A percentile compares a stretch with the other conserved stretches of the same genome.
phyloP scores from a whole-genome alignment of 1,140 invertebrate species.

The Arion vulgaris region DNA sequence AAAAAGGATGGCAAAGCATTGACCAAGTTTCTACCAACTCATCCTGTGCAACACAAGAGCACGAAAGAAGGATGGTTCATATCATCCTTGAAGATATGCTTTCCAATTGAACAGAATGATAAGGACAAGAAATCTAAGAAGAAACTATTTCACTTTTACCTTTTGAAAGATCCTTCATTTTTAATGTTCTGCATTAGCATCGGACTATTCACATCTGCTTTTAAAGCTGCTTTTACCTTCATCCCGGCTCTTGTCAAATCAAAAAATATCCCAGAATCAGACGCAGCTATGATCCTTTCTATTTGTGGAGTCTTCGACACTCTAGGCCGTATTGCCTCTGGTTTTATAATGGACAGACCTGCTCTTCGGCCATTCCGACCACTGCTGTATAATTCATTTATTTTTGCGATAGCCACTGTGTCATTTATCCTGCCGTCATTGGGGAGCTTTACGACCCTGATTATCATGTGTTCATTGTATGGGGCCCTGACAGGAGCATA shows the following conservation, averaged over 20 bases:
- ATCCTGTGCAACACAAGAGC: neutral
- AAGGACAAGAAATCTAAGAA: neutral
- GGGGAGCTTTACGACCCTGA: slow-evolving; percentile 44
- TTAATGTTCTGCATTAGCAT: slow-evolving; percentile 54
- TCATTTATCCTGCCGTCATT: slow-evolving; percentile 52
- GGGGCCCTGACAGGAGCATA: slow-evolving; percentile 60
- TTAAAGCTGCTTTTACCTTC: slow-evolving; percentile 58
- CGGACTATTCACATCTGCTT: slow-evolving; percentile 54
- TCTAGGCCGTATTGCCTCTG: slow-evolving; percentile 49
- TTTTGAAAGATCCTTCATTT: slow-evolving; percentile 58
- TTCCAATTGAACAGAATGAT: slow-evolving; percentile 19
- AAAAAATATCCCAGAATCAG: slow-evolving; percentile 45
- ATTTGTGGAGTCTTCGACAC: slow-evolving; percentile 56
- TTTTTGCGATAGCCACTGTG: slow-evolving; percentile 51
- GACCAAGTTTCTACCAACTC: neutral
- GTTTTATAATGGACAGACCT: slow-evolving; percentile 52
- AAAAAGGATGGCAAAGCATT: neutral
- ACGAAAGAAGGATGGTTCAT: neutral
- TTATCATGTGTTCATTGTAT: slow-evolving; percentile 49
- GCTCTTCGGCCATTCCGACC: slow-evolving; percentile 49
- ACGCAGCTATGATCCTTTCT: slow-evolving; percentile 53
- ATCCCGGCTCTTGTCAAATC: slow-evolving; percentile 56
- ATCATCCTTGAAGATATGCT: slow-evolving; percentile 23
- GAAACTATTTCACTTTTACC: slow-evolving; percentile 48
- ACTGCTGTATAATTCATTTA: slow-evolving; percentile 53